Evolutionary conservation across 2,888 invertebrate species (phyloP).

Genomic region (Sarcophaga subvicina): DNA sequence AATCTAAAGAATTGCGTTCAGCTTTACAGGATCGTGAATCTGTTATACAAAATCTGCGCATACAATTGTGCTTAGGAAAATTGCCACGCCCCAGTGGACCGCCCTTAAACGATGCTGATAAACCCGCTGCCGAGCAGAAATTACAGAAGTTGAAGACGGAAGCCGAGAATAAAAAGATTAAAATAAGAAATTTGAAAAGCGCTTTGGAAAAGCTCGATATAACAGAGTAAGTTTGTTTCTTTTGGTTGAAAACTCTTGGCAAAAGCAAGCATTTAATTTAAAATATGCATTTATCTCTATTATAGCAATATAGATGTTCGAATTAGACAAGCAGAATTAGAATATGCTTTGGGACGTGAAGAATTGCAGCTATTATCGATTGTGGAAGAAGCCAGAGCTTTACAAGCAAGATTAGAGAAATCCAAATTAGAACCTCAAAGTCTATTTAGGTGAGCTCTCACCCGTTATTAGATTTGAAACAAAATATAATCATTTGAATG

Average conservation of each 20-base stretch:
- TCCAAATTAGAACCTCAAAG: slow-evolving; percentile 83
- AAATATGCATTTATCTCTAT: neutral
- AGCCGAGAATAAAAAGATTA: slow-evolving; percentile 89
- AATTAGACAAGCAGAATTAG: slow-evolving; percentile 94
- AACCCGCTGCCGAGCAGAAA: slow-evolving; percentile 84
- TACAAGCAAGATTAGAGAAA: slow-evolving; percentile 90
- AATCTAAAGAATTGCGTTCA: slow-evolving; percentile 86
- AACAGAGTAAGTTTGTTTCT: slow-evolving; percentile 88
- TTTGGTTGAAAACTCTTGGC: neutral
- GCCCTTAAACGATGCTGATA: slow-evolving; percentile 83
- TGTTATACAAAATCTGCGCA: slow-evolving; percentile 87
- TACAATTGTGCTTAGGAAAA: slow-evolving; percentile 80
- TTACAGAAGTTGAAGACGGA: slow-evolving; percentile 85
- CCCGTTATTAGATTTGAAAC: neutral
- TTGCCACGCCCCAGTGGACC: slow-evolving; percentile 81
- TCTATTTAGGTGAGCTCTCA: slow-evolving; percentile 83
- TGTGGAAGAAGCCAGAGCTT: slow-evolving; percentile 91
- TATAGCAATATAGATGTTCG: slow-evolving; percentile 92
- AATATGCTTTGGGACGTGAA: slow-evolving; percentile 93
- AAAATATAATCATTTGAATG: slow-evolving; percentile 7
- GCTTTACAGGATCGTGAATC: slow-evolving; percentile 91
- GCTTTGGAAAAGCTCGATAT: slow-evolving; percentile 92
- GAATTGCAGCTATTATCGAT: slow-evolving; percentile 93
- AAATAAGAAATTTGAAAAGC: slow-evolving; percentile 91
- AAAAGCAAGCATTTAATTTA: neutral